A percentile compares a stretch with the other conserved stretches of the same genome.
Conservation (phyloP, 2,113 vertebrate species). For the Chloroceryle aenea region DNA sequence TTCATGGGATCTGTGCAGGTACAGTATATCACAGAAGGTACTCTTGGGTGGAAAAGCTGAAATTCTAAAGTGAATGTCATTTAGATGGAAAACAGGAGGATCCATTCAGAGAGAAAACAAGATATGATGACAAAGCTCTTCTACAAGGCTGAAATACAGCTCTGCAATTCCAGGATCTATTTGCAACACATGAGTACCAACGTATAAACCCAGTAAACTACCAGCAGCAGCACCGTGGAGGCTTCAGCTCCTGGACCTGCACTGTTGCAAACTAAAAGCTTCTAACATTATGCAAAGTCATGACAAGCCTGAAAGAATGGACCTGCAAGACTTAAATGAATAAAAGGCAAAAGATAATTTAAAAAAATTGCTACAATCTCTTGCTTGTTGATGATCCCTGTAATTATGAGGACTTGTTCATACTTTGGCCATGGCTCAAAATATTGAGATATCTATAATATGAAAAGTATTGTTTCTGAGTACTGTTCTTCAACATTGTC, state of each 20-base stretch:
- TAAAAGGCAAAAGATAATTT: not conserved
- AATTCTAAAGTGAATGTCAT: not conserved
- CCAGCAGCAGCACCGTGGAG: fast-evolving
- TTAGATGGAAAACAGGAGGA: not conserved
- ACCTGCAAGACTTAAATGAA: not conserved
- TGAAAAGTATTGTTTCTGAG: not conserved
- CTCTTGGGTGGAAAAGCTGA: not conserved
- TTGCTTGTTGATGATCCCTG: not conserved
- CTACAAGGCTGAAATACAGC: not conserved
- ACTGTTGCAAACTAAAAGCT: not conserved
- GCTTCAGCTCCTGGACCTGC: not conserved
- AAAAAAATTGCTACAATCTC: not conserved
- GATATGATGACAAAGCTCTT: not conserved
- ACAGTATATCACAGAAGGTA: not conserved
- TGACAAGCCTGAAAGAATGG: not conserved
- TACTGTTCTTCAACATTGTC: not conserved
- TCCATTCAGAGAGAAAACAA: not conserved
- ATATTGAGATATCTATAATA: not conserved
- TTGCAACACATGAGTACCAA: not conserved
- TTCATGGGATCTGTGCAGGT: not conserved
- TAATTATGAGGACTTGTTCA: not conserved
- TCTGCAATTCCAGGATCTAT: not conserved
- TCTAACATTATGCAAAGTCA: not conserved
- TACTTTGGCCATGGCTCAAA: not conserved
- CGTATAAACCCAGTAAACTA: not conserved